phyloP scores from a whole-genome alignment of 2,113 vertebrate genomes.

The Halichoeres trimaculatus region DNA sequence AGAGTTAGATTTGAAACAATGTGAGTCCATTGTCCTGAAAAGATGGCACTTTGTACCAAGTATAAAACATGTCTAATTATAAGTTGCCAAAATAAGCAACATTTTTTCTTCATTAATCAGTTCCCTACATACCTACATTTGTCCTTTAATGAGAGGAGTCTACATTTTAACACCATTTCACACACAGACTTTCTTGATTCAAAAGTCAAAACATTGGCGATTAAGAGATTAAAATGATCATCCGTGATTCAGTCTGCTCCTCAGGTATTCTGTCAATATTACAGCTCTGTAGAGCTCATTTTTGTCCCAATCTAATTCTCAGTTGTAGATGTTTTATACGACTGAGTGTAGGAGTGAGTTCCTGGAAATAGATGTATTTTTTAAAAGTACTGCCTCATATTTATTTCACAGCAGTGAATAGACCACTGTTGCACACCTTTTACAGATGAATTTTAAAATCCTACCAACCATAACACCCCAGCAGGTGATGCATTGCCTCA shows the following conservation, averaged over 20 bases:
- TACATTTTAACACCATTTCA: not conserved
- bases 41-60: not conserved
- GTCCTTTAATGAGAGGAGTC: not conserved
- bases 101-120: not conserved
- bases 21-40: slow-evolving; percentile 15
- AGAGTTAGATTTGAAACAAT: slow-evolving; percentile 19
- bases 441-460: slow-evolving; percentile 62
- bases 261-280: slow-evolving; percentile 16
- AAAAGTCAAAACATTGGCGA: not conserved
- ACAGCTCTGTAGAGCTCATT: slow-evolving; percentile 2
- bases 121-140: not conserved
- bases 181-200: not conserved
- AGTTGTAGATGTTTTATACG: slow-evolving; percentile 7
- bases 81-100: not conserved
- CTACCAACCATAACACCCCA: slow-evolving; percentile 32
- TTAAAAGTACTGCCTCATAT: slow-evolving; percentile 19
- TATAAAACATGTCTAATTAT: not conserved
- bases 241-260: not conserved
- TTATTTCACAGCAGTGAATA: slow-evolving; percentile 7
- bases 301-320: not conserved
- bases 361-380: slow-evolving; percentile 14
- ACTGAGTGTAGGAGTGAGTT: not conserved
- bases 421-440: slow-evolving; percentile 36
- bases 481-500: slow-evolving; percentile 49
- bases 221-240: not conserved